phyloP scores from a whole-genome alignment of 2,797 vertebrate genomes.

The Poeciliopsis paucimaculata region DNA sequence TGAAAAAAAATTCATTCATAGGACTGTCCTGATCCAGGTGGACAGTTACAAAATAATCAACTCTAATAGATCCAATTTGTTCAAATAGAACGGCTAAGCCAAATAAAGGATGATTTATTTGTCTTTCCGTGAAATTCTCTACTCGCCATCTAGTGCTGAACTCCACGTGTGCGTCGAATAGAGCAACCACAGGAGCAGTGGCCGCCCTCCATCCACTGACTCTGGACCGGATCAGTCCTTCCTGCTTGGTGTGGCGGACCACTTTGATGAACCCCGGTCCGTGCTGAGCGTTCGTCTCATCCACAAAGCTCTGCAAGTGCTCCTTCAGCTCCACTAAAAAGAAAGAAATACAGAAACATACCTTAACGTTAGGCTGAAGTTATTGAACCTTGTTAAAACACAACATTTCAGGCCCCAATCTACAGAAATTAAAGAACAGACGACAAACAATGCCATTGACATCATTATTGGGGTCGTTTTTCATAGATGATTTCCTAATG shows the following conservation, averaged over 20 bases:
- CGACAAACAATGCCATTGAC: neutral
- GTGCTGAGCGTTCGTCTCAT: conserved; percentile 84
- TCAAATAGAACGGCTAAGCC: neutral
- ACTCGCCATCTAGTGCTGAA: conserved; percentile 93
- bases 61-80: neutral
- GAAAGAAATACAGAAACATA: conserved; percentile 1
- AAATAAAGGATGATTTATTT: neutral
- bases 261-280: conserved; percentile 89
- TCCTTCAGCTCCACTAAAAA: conserved; percentile 87
- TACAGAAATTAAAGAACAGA: neutral
- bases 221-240: conserved; percentile 92
- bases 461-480: neutral
- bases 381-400: neutral
- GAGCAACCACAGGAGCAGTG: conserved; percentile 89
- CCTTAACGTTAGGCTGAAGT: neutral
- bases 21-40: neutral
- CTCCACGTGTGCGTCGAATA: conserved; percentile 96
- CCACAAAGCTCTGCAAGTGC: conserved; percentile 88
- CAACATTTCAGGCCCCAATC: neutral
- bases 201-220: conserved; percentile 93
- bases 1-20: neutral
- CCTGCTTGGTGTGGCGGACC: conserved; percentile 89
- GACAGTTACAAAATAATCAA: neutral
- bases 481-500: conserved; percentile 13
- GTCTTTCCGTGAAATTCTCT: neutral